Percentiles rank a stretch among this genome's conserved stretches.
Evolutionary conservation across 1,140 invertebrate genomes (phyloP).

Genomic region (Probaryconus sp.): DNA sequence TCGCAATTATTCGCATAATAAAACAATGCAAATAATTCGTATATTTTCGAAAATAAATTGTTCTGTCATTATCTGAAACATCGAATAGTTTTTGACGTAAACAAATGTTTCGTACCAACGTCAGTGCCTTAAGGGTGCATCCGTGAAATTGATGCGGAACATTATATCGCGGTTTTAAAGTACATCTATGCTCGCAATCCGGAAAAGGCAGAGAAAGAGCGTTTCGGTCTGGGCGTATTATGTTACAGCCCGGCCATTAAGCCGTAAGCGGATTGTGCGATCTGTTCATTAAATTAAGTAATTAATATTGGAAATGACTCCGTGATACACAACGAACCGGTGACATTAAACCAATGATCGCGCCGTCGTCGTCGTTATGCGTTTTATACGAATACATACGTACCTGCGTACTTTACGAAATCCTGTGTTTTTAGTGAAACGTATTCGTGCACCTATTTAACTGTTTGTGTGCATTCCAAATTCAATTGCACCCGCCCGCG

Average conservation of each 20-base stretch:
- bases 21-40: too few species aligned
- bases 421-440: slow-evolving; percentile 26
- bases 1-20: too few species aligned
- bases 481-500: slow-evolving; percentile 26
- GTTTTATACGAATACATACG: slow-evolving; percentile 7
- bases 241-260: slow-evolving; percentile 54
- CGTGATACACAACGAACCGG: slow-evolving; percentile 41
- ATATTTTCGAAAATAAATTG: too few species aligned
- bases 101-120: neutral
- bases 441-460: slow-evolving; percentile 1
- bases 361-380: slow-evolving; percentile 23
- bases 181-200: slow-evolving; percentile 13
- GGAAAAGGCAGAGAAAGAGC: slow-evolving; percentile 54
- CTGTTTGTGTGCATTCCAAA: slow-evolving; percentile 21
- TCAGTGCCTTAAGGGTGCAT: neutral
- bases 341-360: slow-evolving; percentile 49
- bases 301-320: slow-evolving; percentile 67
- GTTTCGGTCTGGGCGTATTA: slow-evolving; percentile 38
- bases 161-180: slow-evolving; percentile 28
- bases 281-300: slow-evolving; percentile 70
- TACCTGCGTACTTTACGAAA: slow-evolving; percentile 29
- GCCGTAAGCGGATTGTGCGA: slow-evolving; percentile 66
- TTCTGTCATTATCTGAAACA: too few species aligned
- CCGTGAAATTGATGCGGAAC: slow-evolving; percentile 17
- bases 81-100: too few species aligned